A percentile compares a stretch with the other conserved stretches of the same genome.
Evolutionary conservation across 2,888 invertebrate species (phyloP).

Genomic region (Cataglyphis livida): DNA sequence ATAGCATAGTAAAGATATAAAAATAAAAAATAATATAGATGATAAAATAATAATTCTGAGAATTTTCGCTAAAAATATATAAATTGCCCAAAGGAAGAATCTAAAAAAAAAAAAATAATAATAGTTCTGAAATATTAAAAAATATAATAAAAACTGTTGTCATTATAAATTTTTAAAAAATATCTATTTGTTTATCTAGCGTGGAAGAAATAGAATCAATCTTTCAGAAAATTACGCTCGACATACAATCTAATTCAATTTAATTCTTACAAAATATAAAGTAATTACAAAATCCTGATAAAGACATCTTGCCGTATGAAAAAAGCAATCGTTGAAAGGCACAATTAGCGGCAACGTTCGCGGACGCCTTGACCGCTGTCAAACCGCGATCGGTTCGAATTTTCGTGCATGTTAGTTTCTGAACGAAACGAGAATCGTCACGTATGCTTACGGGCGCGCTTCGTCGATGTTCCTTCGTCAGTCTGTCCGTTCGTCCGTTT

Average conservation of each 20-base stretch:
- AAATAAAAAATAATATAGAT: not conserved
- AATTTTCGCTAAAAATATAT: not conserved
- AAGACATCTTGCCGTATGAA: not conserved
- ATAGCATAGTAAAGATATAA: not conserved
- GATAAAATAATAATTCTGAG: not conserved
- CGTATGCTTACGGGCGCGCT: not conserved
- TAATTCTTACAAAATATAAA: not conserved
- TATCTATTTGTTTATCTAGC: not conserved
- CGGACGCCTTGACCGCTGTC: conserved; percentile 12
- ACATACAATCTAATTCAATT: not conserved
- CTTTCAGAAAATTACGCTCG: not conserved
- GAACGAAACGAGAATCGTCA: conserved; percentile 55
- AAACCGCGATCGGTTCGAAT: conserved; percentile 33
- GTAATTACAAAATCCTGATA: not conserved
- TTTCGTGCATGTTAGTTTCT: conserved; percentile 32
- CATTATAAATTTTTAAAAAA: not conserved
- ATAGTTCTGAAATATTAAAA: not conserved
- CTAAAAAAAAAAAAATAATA: not conserved
- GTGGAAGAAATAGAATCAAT: not conserved
- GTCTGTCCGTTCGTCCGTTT: not conserved
- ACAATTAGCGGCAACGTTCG: conserved; percentile 24
- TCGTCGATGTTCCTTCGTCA: conserved; percentile 21
- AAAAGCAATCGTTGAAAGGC: not conserved
- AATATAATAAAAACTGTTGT: too few relatives aligned
- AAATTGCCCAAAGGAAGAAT: not conserved